Evolutionary conservation across 2,888 invertebrate species (phyloP).

Genomic region (Tridacna crocea): DNA sequence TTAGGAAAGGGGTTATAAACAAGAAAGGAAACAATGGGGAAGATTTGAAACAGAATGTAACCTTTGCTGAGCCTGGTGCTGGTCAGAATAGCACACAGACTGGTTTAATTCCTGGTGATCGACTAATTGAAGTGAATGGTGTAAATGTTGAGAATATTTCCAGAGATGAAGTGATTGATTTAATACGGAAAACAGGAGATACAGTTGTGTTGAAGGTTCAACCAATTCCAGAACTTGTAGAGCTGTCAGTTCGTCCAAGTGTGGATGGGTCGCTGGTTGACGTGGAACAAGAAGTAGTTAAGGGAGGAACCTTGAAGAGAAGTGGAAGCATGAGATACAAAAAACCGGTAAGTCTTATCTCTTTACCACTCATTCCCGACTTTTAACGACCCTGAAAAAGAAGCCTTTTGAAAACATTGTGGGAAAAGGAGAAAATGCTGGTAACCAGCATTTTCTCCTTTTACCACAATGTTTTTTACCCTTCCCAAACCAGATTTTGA

Average conservation of each 20-base stretch:
- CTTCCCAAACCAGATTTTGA: no score
- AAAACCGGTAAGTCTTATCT: slow-evolving; percentile 70
- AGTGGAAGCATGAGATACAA: slow-evolving; percentile 87
- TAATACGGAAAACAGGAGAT: slow-evolving; percentile 87
- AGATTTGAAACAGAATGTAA: slow-evolving; percentile 90
- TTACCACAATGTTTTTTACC: no score
- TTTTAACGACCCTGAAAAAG: no score
- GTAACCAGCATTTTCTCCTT: no score
- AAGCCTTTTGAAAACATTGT: slow-evolving; percentile 3
- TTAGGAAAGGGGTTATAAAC: slow-evolving; percentile 93
- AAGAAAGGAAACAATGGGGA: slow-evolving; percentile 72
- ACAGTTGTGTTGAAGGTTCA: slow-evolving; percentile 93
- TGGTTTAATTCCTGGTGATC: slow-evolving; percentile 96
- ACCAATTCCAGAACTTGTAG: slow-evolving; percentile 96
- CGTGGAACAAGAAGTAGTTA: slow-evolving; percentile 88
- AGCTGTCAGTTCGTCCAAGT: slow-evolving; percentile 91
- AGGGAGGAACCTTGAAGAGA: slow-evolving; percentile 91
- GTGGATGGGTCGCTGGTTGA: slow-evolving; percentile 89
- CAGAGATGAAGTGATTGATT: slow-evolving; percentile 96
- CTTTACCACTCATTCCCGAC: no score
- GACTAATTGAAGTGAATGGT: slow-evolving; percentile 95
- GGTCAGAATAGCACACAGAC: slow-evolving; percentile 88
- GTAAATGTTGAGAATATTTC: slow-evolving; percentile 92
- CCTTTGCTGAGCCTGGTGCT: slow-evolving; percentile 95
- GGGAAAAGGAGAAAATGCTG: background rate